These are phyloP conservation scores for Saccostrea cuccullata DNA, from an alignment of 1,140 invertebrate genomes.

Conservation along the genomic window DNA sequence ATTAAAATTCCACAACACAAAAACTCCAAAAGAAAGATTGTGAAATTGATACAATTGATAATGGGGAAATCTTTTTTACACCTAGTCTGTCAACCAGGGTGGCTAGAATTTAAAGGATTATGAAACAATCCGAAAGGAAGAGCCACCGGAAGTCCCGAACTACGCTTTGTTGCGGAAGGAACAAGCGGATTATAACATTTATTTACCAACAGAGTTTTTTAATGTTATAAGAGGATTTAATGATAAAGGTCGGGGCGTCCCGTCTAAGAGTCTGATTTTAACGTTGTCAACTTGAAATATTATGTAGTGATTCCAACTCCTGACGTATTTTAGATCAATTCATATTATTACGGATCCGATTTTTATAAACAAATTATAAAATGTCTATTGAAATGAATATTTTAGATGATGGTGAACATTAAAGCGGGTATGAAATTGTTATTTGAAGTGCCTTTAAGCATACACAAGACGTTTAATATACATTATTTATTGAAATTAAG, in stretches of 20 bases:
- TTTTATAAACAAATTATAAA: too few species aligned
- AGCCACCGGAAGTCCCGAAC: background rate
- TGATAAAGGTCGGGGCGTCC: background rate
- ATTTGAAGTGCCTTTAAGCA: too few species aligned
- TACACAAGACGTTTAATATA: too few species aligned
- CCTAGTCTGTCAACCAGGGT: background rate
- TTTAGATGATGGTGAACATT: too few species aligned
- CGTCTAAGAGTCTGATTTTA: background rate
- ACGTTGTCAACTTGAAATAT: too few species aligned
- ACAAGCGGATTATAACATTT: conserved; percentile 17
- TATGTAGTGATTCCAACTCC: too few species aligned
- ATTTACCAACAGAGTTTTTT: background rate
- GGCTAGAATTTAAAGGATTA: background rate
- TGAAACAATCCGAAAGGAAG: background rate
- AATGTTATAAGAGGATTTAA: background rate
- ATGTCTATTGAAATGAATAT: too few species aligned
- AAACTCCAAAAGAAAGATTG: background rate
- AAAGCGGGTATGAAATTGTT: too few species aligned
- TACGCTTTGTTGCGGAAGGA: conserved; percentile 3
- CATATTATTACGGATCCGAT: too few species aligned
- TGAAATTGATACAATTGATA: conserved; percentile 38
- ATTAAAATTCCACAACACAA: conserved; percentile 34
- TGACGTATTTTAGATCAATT: too few species aligned
- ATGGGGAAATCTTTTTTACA: conserved; percentile 5
- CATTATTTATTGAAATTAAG: too few species aligned